Base-by-base conservation (phyloP, 2,888 invertebrate genomes). In the Mimumesa dahlbomi region DNA sequence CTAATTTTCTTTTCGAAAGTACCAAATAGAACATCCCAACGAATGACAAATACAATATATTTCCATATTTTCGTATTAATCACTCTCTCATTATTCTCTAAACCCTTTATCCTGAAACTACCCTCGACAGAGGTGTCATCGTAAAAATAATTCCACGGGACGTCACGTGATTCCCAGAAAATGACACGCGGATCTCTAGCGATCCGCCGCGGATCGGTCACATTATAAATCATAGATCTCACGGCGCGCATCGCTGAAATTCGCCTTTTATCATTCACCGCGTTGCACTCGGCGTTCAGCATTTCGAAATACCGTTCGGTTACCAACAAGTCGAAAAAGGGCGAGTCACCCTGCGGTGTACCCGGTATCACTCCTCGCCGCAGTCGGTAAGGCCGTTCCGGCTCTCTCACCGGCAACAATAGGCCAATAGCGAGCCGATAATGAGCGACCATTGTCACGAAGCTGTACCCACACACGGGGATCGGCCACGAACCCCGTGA, bases 391-490 rank as follows among this genome's bases (percentile, higher is more conserved):
- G 83, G 83, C 82, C 76, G 81, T 83, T 85, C 83, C 81, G 83
- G 83, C 85, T 85, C 84, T 83, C 85, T 85, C 85, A 75, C 73
- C 77, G 81, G 69, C 80, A 84, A 88, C 86, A 87, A 88, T 88
- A 84, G 88, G 86, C 88, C 86, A 88, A 87, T 88, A 85, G 84
- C 84, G 82, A 85, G 83, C 84, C 86, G 87, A 86, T 86, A 86
- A 86, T 86, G 85, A 85, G 84, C 83, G 80, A 76, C 83, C 84
- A 86, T 86, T 85, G 85, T 86, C 83, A 75, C 71, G 72, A 70
- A 63, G 84, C 79, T 75, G 82, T 82, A 73, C 73, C 82, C 84
- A 77, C 81, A 82, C 84, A 80, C 80, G 76, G 74, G 78, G 81
- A 82, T 82, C 84, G 79, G 54, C 62, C 75, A 80, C 82, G 75